Percentiles rank a stretch among this genome's conserved stretches.
Conservation (phyloP, 2,888 invertebrate genomes). For the Aromia moschata region DNA sequence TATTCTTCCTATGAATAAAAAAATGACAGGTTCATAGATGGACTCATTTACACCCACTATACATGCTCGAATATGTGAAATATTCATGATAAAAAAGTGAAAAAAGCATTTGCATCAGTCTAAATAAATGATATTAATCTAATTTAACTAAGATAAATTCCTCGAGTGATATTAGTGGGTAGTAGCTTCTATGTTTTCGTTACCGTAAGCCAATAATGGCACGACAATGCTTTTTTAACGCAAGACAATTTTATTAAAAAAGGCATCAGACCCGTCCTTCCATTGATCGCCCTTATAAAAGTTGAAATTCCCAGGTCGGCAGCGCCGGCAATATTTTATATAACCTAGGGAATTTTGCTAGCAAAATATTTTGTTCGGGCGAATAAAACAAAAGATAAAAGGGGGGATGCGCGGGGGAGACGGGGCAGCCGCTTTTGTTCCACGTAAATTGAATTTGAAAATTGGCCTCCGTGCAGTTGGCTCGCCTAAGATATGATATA, state of each 20-base stretch:
- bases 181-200: too few species aligned
- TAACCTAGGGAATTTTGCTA: constrained; percentile 58
- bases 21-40: too few species aligned
- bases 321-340: constrained; percentile 57
- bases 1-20: too few species aligned
- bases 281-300: constrained; percentile 49
- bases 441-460: constrained; percentile 63
- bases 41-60: too few species aligned
- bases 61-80: too few species aligned
- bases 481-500: constrained; percentile 55
- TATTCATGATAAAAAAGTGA: too few species aligned
- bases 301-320: constrained; percentile 49
- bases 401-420: too few species aligned
- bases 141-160: too few species aligned
- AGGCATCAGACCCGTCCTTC: constrained; percentile 39
- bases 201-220: not conserved
- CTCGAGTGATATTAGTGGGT: too few species aligned
- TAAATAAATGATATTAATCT: too few species aligned
- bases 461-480: constrained; percentile 60
- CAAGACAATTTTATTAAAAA: constrained; percentile 31
- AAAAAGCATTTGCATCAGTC: too few species aligned
- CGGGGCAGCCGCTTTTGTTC: constrained; percentile 57
- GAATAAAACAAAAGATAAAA: constrained; percentile 56
- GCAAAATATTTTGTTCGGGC: constrained; percentile 55
- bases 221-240: not conserved